Evolutionary conservation across 2,113 vertebrate genomes (phyloP), one percentile per base, ranked within the genome.

Genomic region (Phyllostomus discolor): DNA sequence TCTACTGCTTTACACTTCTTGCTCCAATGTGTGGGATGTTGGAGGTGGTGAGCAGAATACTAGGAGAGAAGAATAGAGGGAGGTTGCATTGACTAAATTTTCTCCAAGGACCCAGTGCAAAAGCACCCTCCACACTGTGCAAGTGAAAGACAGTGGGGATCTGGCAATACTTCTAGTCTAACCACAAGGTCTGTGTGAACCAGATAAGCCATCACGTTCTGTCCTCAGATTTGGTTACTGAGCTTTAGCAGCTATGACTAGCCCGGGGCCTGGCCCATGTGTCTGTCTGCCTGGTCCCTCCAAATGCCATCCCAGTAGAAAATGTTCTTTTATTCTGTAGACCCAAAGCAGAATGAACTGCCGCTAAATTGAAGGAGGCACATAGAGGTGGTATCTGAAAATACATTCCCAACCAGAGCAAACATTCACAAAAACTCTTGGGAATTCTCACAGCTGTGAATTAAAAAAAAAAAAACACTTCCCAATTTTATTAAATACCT

Each of bases 1-100:
- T 88, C 90, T 22, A 90, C 69, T 93, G 54, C 69, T 97, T 97
- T 97, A 82, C 90, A 85, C 41, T 96, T 97, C 81, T 75, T 94
- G 91, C 97, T 66, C 46, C 66, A 95, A 79, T 96, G 91, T 95
- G 84, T 70, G 59, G 92, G 11, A 66, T 88, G 17, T 72, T 59
- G 50, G 88, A 96, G 5, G 9, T 94, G 31, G 46, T 82, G 85
- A 90, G 54, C 80, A 85, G 79, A 96, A 75, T 38, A 85, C 86
- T 72, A 69, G 4, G 6, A 70, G 31, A 81, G 7, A 84, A 14
- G 52, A 43, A 35, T 9, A 73, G 7, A 94, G 46, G 81, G 43
- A 92, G 24, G 86, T 46, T 81, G 0, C 31, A 16, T 10, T 17
- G 5, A 50, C 1, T 24, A 20, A 6, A 92, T 91, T 97, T 91